Evolutionary conservation across 2,113 vertebrate species (phyloP), one percentile per base, ranked within the genome.

Genomic region (Promerops cafer): DNA sequence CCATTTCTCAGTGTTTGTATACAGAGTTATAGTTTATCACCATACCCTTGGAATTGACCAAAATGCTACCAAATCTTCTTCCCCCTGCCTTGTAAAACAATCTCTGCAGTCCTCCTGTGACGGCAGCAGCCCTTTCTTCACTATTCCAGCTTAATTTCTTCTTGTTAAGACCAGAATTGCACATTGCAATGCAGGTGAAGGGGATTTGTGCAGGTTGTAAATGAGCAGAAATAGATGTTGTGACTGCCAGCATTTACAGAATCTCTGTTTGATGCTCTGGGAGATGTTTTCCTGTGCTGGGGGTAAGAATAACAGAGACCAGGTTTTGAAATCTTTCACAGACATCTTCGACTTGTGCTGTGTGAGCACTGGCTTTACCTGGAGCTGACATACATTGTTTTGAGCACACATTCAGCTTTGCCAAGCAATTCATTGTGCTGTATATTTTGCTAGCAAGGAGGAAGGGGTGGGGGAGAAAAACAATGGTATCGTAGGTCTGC

Each of bases 221-320:
- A 54, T 3, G 40, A 82, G 39, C 52, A 84, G 57, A 44, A 87
- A 54, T 39, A 44, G 76, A 50, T 90, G 71, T 89, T 89, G 54
- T 83, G 63, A 50, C 44, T 3, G 0, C 16, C 1, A 1, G 17
- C 1, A 0, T 89, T 89, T 63, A 16, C 23, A 68, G 60, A n/a
- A 30, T 10, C 40, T 74, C 3, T 1, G 3, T 40, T 47, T 77
- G 31, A 49, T 52, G 47, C 35, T 86, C 42, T 39, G 28, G 63
- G 85, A 82, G n/a, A 35, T 60, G n/a, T 56, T 86, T 88, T 75
- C n/a, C 13, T 10, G 10, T 22, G 15, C 24, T 61, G 40, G 11
- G 53, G 20, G n/a, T 54, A 60, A 61, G 61, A 93, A 76, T 21
- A 78, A 26, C 37, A 68, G n/a, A 66, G 33, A 24, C 3, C 24